These are phyloP conservation scores for Phylloscopus collybita DNA, from an alignment of 2,797 vertebrate genomes.

Conservation along the genomic window DNA sequence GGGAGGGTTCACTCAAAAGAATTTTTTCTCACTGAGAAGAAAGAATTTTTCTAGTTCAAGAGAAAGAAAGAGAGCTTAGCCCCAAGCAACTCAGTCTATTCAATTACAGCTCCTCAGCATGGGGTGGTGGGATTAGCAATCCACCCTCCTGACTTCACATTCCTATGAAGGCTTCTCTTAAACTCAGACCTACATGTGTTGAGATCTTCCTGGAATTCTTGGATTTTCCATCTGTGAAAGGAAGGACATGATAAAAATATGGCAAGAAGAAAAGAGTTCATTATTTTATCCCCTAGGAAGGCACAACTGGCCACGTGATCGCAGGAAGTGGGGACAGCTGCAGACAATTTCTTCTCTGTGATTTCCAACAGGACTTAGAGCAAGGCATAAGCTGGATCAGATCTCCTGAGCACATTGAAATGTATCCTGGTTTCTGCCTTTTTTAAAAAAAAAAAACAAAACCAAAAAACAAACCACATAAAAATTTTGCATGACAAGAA, in stretches of 20 bases:
- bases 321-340: background rate
- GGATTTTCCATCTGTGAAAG: background rate
- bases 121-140: fast-evolving
- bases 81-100: background rate
- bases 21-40: background rate
- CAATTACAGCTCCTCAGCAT: background rate
- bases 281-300: background rate
- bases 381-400: background rate
- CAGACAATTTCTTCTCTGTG: background rate
- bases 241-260: background rate
- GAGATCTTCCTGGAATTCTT: background rate
- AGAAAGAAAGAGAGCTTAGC: background rate
- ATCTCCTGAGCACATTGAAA: background rate
- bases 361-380: background rate
- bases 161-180: background rate
- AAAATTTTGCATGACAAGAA: background rate
- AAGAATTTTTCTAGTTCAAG: background rate
- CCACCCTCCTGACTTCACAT: fast-evolving
- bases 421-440: background rate
- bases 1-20: background rate
- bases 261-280: background rate
- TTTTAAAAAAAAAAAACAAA: background rate
- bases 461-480: background rate
- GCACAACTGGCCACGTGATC: fast-evolving
- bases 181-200: background rate